Evolutionary conservation across 2,888 invertebrate genomes (phyloP).

Genomic region (Syrista parreyssii): DNA sequence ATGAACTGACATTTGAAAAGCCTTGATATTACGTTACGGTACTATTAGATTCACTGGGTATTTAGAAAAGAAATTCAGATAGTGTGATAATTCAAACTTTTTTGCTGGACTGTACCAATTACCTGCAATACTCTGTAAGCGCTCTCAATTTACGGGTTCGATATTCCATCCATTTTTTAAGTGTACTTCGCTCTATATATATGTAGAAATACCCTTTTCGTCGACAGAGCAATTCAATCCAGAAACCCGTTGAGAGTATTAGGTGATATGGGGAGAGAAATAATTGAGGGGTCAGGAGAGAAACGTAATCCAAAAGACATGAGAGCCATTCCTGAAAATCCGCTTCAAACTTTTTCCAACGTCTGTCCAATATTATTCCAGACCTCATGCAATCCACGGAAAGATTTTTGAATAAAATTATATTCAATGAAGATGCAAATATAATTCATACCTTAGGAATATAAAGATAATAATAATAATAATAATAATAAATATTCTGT

Average conservation of each 20-base stretch:
- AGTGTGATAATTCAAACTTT: neutral
- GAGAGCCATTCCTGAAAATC: neutral
- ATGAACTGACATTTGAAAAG: neutral
- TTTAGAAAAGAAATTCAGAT: neutral
- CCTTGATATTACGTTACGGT: neutral
- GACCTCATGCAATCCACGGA: neutral
- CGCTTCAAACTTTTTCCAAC: neutral
- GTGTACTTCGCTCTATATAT: neutral
- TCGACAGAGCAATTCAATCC: neutral
- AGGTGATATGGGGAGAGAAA: neutral
- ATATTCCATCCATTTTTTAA: neutral
- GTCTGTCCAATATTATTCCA: neutral
- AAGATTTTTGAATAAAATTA: neutral
- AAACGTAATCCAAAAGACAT: neutral
- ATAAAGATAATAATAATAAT: neutral
- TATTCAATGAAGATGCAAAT: neutral
- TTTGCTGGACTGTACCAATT: neutral
- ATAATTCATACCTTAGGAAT: neutral
- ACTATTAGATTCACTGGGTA: neutral
- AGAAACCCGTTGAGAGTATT: neutral
- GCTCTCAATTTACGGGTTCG: neutral
- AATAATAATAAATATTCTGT: slow-evolving; percentile 11
- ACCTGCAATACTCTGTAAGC: neutral
- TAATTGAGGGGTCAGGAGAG: neutral
- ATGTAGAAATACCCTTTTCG: neutral